These are phyloP conservation scores for Oreortyx pictus DNA, from an alignment of 2,797 vertebrate species.

Conservation along the genomic window DNA sequence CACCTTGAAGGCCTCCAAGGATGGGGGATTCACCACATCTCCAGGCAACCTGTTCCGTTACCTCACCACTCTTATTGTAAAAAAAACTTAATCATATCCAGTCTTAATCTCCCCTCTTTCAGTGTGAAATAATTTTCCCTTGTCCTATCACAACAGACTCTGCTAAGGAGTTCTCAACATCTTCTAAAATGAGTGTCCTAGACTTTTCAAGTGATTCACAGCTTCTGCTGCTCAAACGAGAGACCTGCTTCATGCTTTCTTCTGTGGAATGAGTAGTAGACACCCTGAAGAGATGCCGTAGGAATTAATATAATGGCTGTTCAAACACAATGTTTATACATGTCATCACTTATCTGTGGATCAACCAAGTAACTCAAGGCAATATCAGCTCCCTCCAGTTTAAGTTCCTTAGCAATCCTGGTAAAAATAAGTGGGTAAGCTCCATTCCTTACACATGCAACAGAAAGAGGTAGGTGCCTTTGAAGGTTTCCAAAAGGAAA, in stretches of 20 bases:
- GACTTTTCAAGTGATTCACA: neutral
- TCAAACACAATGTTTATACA: neutral
- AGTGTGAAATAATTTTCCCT: too few relatives aligned
- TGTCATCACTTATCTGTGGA: neutral
- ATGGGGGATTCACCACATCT: too few relatives aligned
- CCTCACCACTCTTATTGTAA: too few relatives aligned
- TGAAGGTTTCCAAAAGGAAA: slow-evolving; percentile 18
- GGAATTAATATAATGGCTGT: neutral
- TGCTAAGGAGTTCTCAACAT: neutral
- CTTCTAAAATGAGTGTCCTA: neutral
- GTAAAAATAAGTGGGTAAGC: neutral
- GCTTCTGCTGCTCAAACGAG: neutral
- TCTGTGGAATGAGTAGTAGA: neutral
- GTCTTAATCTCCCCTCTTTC: too few relatives aligned
- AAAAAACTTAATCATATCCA: too few relatives aligned
- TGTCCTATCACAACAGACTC: too few relatives aligned
- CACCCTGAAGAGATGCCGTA: neutral
- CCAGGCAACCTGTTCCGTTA: too few relatives aligned
- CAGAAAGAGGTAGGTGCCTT: neutral
- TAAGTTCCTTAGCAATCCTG: neutral
- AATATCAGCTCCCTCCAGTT: neutral
- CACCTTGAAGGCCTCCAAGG: too few relatives aligned
- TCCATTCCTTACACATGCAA: neutral
- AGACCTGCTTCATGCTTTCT: neutral
- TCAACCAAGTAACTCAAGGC: neutral